Evolutionary conservation across 1,140 invertebrate genomes (phyloP), one percentile per base, ranked within the genome.

Genomic region (Formica selysi): DNA sequence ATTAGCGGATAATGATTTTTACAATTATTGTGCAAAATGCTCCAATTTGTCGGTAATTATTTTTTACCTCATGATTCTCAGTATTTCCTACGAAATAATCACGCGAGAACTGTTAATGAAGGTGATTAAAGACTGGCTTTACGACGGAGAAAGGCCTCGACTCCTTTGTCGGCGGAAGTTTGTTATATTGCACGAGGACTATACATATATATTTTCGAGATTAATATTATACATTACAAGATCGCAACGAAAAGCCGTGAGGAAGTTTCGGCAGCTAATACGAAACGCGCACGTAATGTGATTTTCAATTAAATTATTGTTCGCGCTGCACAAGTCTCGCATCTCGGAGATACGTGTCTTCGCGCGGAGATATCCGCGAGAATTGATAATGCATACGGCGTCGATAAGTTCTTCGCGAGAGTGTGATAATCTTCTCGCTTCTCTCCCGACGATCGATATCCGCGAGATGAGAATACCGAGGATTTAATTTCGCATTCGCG

Each of bases 221-320:
- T 51, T 78, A 67, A 59, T 26, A 26, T 41, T 51, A 44, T 67
- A 36, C 29, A 13, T 78, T 51, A 68, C 76, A 67, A 80, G 44
- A 36, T 16, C 2, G 41, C 3, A 13, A 32, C 29, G 16, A 51
- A 51, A 51, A 51, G 16, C 13, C 26, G 54, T 38, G 44, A 19
- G 64, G 11, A 80, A 80, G 41, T 68, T 54, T 80, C 62, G 8
- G 38, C 26, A 10, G 0, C 48, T 51, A 51, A 51, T 51, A 19
- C 48, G 48, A 19, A 3, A 51, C 16, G 48, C 48, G 13, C 16
- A 1, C 48, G n/a, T 74, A 61, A 41, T 22, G 61, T 13, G 7
- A 62, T 74, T 83, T 44, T 11, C 32, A 36, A 71, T 71, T 71
- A 8, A 61, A 74, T 83, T 61, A 74, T 84, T 62, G 36, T 22